Evolutionary conservation across 2,113 vertebrate species (phyloP).

Genomic region (Anarhynchus alexandrinus): DNA sequence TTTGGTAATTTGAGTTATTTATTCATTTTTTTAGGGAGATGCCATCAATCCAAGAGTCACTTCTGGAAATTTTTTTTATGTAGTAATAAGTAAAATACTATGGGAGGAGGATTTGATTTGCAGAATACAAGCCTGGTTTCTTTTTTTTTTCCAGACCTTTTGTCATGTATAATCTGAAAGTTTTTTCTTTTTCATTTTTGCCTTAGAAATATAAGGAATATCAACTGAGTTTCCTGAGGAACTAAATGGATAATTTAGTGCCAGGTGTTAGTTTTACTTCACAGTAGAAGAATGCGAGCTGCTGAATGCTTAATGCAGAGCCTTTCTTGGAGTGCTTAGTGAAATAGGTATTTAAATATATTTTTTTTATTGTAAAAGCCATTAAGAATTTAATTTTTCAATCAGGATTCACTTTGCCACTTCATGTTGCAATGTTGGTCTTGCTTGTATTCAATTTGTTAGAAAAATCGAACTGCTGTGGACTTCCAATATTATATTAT

Average conservation of each 20-base stretch:
- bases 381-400: not conserved
- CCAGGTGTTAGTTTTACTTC: not conserved
- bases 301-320: not conserved
- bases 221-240: not conserved
- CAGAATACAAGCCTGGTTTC: not conserved
- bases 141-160: not conserved
- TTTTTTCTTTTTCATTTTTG: not conserved
- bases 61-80: not conserved
- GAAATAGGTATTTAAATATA: not conserved
- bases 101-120: not conserved
- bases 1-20: not conserved
- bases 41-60: not conserved
- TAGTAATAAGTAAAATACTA: not conserved
- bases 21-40: not conserved
- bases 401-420: not conserved
- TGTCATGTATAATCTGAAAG: not conserved
- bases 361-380: not conserved
- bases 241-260: not conserved
- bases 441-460: not conserved
- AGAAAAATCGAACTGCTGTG: not conserved
- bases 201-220: not conserved
- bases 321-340: not conserved
- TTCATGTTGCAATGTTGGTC: conserved; percentile 1
- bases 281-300: not conserved
- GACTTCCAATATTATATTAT: not conserved